phyloP scores from a whole-genome alignment of 2,888 invertebrate species.

The Agrotis clavis region DNA sequence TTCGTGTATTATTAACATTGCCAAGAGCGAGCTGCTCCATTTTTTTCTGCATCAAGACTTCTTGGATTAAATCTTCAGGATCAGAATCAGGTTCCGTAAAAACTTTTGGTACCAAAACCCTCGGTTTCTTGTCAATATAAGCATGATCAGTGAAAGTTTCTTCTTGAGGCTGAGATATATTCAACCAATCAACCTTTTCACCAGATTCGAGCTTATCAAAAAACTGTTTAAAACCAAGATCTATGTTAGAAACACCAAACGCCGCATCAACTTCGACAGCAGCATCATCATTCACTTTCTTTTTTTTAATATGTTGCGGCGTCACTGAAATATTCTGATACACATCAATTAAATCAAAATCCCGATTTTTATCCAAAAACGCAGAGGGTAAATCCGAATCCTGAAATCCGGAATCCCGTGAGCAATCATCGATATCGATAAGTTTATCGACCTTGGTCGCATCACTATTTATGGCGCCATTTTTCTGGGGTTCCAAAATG shows the following conservation, averaged over 20 bases:
- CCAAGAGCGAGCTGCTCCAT: constrained; percentile 25
- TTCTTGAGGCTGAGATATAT: not conserved
- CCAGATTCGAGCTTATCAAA: constrained; percentile 53
- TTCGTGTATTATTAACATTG: not conserved
- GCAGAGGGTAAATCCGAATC: constrained; percentile 16
- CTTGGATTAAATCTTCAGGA: constrained; percentile 52
- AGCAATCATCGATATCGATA: constrained; percentile 46
- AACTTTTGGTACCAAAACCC: constrained; percentile 34
- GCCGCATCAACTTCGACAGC: not conserved
- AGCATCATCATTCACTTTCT: constrained; percentile 3
- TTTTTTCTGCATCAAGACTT: constrained; percentile 44
- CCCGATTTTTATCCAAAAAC: constrained; percentile 40
- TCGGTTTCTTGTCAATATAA: constrained; percentile 31
- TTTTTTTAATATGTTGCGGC: constrained; percentile 50
- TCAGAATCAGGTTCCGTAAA: constrained; percentile 43
- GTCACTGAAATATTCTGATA: constrained; percentile 56
- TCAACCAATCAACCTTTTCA: constrained; percentile 45
- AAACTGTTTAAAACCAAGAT: constrained; percentile 43
- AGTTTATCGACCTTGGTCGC: constrained; percentile 49
- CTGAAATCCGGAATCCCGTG: constrained; percentile 36
- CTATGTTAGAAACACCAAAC: not conserved
- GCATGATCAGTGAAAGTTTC: constrained; percentile 11
- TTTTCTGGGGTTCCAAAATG: constrained; percentile 47
- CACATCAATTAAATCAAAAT: constrained; percentile 53
- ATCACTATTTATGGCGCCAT: constrained; percentile 28